These are phyloP conservation scores for Orchestes rusci DNA, from an alignment of 2,888 invertebrate species.

Conservation along the genomic window DNA sequence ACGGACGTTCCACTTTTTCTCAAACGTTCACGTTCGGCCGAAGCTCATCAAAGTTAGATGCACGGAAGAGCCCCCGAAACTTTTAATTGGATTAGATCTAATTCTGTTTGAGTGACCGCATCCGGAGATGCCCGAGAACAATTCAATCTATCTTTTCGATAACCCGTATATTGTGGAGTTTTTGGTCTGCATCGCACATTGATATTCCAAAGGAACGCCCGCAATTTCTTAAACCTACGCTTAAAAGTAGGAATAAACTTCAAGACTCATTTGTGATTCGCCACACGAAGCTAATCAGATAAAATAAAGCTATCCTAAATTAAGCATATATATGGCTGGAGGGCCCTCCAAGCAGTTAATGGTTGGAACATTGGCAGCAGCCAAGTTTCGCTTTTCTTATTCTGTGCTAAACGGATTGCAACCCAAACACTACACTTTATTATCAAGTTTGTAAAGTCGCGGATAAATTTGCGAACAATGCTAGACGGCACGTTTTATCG, in stretches of 20 bases:
- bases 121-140: constrained; percentile 38
- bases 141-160: constrained; percentile 40
- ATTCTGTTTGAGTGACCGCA: constrained; percentile 45
- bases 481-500: no score
- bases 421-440: constrained; percentile 20
- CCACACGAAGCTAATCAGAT: constrained; percentile 25
- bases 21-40: constrained; percentile 12
- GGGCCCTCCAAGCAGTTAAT: constrained; percentile 22
- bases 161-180: no score
- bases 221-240: constrained; percentile 19
- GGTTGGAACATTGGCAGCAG: constrained; percentile 25
- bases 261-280: constrained; percentile 19
- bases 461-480: constrained; percentile 21
- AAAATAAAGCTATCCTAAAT: constrained; percentile 25
- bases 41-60: constrained; percentile 22
- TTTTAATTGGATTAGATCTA: constrained; percentile 49
- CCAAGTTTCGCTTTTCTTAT: no score
- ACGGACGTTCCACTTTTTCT: constrained; percentile 11
- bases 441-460: constrained; percentile 24
- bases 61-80: constrained; percentile 35
- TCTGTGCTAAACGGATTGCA: no score
- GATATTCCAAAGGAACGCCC: no score
- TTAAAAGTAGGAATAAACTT: constrained; percentile 19
- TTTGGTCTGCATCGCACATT: no score
- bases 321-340: constrained; percentile 22